Percentiles rank a stretch among this genome's conserved stretches.
These are phyloP conservation scores for Boloria euphrosyne DNA, from an alignment of 2,888 invertebrate genomes.

Conservation along the genomic window DNA sequence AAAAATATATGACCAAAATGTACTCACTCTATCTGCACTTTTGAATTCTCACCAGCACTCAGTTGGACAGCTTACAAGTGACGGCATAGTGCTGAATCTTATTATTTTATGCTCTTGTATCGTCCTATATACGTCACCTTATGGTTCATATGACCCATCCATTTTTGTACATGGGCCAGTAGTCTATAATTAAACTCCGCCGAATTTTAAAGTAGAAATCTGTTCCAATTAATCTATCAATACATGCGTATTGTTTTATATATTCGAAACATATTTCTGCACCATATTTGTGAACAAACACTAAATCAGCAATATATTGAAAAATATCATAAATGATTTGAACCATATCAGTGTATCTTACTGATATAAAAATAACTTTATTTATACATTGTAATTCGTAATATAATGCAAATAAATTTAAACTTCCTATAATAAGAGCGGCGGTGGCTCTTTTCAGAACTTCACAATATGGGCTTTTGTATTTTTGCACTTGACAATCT, in stretches of 20 bases:
- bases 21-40: no score
- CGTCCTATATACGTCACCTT: no score
- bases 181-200: conserved; percentile 48
- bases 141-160: no score
- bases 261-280: conserved; percentile 55
- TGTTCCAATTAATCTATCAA: conserved; percentile 57
- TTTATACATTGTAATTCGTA: conserved; percentile 54
- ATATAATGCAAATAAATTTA: conserved; percentile 50
- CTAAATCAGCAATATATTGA: conserved; percentile 62
- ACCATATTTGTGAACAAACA: conserved; percentile 59
- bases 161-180: no score
- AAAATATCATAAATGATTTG: conserved; percentile 59
- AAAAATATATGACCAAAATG: no score
- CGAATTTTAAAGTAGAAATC: conserved; percentile 48
- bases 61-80: no score
- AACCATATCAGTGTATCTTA: conserved; percentile 57
- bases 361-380: conserved; percentile 47
- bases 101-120: no score
- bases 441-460: conserved; percentile 42
- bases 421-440: conserved; percentile 44
- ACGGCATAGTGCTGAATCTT: no score
- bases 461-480: conserved; percentile 25
- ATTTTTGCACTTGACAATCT: conserved; percentile 44
- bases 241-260: conserved; percentile 55
- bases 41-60: no score